Evolutionary conservation across 2,113 vertebrate species (phyloP).

Genomic region (Rhinopomastus cyanomelas): DNA sequence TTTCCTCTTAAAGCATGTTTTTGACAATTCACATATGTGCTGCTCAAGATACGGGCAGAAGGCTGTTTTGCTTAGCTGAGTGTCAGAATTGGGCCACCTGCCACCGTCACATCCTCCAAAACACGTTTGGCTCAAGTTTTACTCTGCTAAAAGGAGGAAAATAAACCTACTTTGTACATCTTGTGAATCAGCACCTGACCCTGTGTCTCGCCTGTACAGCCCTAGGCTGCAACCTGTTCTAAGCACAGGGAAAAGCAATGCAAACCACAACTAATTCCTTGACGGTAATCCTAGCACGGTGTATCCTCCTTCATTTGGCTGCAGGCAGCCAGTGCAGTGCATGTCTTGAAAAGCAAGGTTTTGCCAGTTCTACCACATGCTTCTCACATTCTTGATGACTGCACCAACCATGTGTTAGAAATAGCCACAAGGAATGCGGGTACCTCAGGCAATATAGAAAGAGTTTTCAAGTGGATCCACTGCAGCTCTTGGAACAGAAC

Average conservation of each 20-base stretch:
- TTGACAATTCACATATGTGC: constrained; percentile 11
- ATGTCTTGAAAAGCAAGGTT: not conserved
- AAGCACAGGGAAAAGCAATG: not conserved
- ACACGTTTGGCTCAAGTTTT: not conserved
- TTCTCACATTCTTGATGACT: constrained; percentile 21
- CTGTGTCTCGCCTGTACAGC: not conserved
- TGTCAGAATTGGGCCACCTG: constrained; percentile 18
- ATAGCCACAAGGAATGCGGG: not conserved
- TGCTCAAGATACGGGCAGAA: not conserved
- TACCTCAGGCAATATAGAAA: not conserved
- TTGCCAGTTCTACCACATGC: not conserved
- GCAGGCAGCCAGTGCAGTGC: not conserved
- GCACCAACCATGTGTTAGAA: not conserved
- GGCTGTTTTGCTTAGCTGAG: constrained; percentile 1
- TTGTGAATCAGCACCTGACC: not conserved
- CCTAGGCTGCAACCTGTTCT: not conserved
- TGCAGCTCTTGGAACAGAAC: constrained; percentile 6
- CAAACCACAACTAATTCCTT: not conserved
- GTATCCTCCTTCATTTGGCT: not conserved
- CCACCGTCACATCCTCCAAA: not conserved
- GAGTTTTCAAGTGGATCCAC: not conserved
- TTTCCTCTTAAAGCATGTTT: constrained; percentile 19
- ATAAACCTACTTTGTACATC: not conserved
- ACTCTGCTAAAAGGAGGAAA: not conserved
- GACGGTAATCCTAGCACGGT: not conserved